Conservation (phyloP, 2,113 vertebrate species). For the Oncorhynchus kisutch region DNA sequence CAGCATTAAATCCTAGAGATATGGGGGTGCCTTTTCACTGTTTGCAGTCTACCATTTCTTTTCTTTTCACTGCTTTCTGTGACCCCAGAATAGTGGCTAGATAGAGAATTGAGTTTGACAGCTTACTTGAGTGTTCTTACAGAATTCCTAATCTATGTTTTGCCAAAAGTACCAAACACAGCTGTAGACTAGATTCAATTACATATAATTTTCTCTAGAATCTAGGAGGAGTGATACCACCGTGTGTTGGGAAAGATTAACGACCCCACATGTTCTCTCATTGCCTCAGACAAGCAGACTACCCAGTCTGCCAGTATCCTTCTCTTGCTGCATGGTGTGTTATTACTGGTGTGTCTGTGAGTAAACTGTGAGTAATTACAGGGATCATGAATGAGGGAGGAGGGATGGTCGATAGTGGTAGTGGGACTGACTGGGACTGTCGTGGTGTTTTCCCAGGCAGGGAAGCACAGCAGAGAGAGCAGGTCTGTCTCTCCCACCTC, state of each 20-base stretch:
- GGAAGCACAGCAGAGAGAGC: neutral
- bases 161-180: neutral
- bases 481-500: neutral
- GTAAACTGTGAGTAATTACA: constrained; percentile 20
- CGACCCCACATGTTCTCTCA: neutral
- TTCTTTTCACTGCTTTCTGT: neutral
- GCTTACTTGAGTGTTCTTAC: neutral
- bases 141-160: neutral
- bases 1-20: constrained; percentile 23
- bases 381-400: neutral
- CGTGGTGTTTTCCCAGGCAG: neutral
- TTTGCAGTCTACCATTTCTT: neutral
- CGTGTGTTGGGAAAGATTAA: neutral
- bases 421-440: neutral
- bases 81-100: neutral
- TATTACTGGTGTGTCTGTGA: neutral
- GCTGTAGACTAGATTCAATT: neutral
- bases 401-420: neutral
- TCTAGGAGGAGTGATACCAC: neutral
- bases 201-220: neutral
- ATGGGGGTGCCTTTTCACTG: neutral
- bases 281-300: neutral
- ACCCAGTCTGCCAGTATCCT: neutral
- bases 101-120: neutral
- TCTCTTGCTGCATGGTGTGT: neutral